Evolutionary conservation across 2,797 vertebrate species (phyloP), one percentile per base, ranked within the genome.

Genomic region (Lithobates pipiens): DNA sequence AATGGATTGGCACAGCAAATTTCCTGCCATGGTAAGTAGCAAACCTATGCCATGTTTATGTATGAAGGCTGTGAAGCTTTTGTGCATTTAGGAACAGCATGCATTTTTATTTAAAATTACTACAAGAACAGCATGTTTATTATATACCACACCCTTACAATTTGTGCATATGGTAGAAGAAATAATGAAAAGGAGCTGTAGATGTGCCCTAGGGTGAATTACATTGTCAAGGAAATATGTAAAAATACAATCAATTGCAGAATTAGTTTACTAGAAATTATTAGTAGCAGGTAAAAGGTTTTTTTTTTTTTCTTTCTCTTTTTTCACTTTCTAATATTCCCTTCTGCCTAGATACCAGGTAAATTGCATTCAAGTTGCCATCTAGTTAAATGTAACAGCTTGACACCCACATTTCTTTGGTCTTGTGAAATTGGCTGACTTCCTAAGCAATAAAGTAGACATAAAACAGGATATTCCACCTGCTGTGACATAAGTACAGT

Each of bases 341-440:
- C 34, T 34, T 78, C 69, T 68, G 13, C 57, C 61, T 77, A 78
- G 57, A 44, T 78, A 57, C 80, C 39, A 18, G 61, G 76, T 83
- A 76, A 86, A 83, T 86, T 83, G 80, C 80, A 73, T 78, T 82
- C 85, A 82, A 67, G 54, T 77, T 42, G 79, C 73, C n/a, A 67
- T 86, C 77, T 86, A 86, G 80, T 86, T 86, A 83, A 86, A 86
- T 86, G 76, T 73, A 83, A 86, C 85, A 86, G 85, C 80, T 74
- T 86, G 85, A 86, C 80, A 83, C 57, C 29, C 76, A 78, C 75
- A 83, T 83, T 86, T 86, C 75, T 82, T 83, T 79, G 85, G 76
- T 83, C 80, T 83, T 78, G 57, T 70, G 69, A 86, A 86, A 86
- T 86, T 83, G 85, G 85, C 85, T 74, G 69, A 57, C 61, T 86